Evolutionary conservation across 2,113 vertebrate species (phyloP).

Genomic region (Taurulus bubalis): DNA sequence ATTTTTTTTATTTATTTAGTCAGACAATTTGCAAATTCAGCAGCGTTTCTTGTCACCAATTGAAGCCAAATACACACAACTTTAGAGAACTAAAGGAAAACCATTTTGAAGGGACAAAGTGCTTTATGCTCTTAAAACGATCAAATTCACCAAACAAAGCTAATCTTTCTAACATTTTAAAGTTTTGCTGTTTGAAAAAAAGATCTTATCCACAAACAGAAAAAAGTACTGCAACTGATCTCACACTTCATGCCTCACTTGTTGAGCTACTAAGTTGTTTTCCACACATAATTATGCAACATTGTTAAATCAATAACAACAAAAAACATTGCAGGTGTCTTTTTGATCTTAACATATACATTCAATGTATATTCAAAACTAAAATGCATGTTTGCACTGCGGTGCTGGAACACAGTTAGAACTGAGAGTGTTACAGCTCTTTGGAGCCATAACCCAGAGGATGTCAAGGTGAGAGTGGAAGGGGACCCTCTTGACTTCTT

Average conservation of each 20-base stretch:
- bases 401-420: too few relatives aligned
- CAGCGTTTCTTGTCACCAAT: neutral
- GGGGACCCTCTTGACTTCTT: conserved; percentile 76
- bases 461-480: conserved; percentile 68
- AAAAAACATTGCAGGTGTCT: neutral
- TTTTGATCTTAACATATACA: neutral
- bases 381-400: neutral
- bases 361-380: too few relatives aligned
- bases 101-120: neutral
- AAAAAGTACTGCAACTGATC: neutral
- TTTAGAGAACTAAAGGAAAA: neutral
- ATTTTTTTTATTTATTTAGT: neutral
- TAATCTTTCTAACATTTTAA: neutral
- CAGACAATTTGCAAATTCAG: neutral
- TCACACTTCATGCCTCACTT: neutral
- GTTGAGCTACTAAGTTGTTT: conserved; percentile 1
- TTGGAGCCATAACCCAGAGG: neutral
- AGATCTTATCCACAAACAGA: conserved; percentile 13
- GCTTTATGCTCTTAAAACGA: neutral
- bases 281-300: neutral
- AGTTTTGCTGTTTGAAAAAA: neutral
- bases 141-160: neutral
- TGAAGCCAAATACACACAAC: neutral
- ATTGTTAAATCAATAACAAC: neutral
- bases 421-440: neutral